phyloP scores from a whole-genome alignment of 2,113 vertebrate genomes.

The Coreoperca whiteheadi region DNA sequence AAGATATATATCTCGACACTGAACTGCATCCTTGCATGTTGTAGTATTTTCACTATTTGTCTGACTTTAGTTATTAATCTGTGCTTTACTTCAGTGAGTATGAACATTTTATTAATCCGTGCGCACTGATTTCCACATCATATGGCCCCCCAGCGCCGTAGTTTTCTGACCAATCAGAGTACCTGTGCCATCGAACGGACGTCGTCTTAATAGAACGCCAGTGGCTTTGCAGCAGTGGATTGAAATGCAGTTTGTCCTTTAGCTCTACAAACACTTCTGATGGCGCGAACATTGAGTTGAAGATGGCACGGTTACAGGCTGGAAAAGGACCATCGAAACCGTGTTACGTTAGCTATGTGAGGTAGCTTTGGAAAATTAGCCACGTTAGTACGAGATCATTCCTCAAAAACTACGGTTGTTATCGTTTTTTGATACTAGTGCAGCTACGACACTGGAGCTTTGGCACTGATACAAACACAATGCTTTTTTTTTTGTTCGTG shows the following conservation, averaged over 20 bases:
- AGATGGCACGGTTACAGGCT: background rate
- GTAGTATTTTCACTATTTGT: background rate
- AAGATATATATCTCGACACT: background rate
- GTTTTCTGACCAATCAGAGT: background rate
- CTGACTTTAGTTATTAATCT: background rate
- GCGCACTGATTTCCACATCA: background rate
- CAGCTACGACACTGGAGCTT: background rate
- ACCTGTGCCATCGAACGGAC: background rate
- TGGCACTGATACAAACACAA: too few species aligned
- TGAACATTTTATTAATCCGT: background rate
- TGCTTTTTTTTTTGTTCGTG: too few species aligned
- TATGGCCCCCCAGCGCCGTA: background rate
- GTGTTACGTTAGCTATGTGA: background rate
- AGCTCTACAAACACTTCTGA: constrained; percentile 14
- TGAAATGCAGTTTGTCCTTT: constrained; percentile 1
- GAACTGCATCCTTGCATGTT: background rate
- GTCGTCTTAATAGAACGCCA: background rate
- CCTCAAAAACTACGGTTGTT: background rate
- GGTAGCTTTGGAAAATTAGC: too few species aligned
- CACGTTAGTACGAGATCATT: too few species aligned
- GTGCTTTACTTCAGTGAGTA: background rate
- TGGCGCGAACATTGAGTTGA: background rate
- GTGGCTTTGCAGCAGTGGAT: background rate
- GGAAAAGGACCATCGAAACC: background rate
- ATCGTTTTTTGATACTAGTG: background rate